Base-by-base conservation (phyloP, 2,113 vertebrate species). In the Picathartes gymnocephalus region DNA sequence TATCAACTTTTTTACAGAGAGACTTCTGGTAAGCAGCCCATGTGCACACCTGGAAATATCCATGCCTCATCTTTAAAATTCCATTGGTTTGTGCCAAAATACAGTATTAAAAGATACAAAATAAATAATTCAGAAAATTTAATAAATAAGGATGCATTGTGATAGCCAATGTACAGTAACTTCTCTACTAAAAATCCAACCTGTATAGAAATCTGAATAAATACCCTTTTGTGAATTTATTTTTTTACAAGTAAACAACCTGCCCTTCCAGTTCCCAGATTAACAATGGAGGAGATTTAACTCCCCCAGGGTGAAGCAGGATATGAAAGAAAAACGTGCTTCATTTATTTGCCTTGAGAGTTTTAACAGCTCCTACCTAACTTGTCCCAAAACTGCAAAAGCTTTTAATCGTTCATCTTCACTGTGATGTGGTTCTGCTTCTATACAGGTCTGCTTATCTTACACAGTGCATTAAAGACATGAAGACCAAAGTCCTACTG, bases 81-180 rank as follows among this genome's bases (percentile, higher is more conserved):
- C 13, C 82, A 53, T 76, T 54, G 70, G 70, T 78, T 94, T 92
- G 61, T 96, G 58, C 73, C 81, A 94, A 88, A 96, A 92, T 83
- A 97, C 69, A 96, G 81, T 93, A 96, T 78, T 90, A 62, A 97
- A 64, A 84, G 66, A 94, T 68, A 93, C 18, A 97, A 96, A 97
- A 97, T 97, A 98, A 98, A 95, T 97, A 95, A 94, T 82, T 79
- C 92, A 89, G 47, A 90, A 91, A 83, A 78, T 30, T 90, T 64
- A 92, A 90, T 86, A 96, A 96, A 97, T 97, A 94, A 79, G 42
- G 85, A 79, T 80, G 91, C 40, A 87, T n/a, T 74, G 48, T 31
- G 21, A 90, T 68, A 97, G 24, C 74, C 42, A 92, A 93, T 85
- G 83, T 93, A 57, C 68, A 88, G 54, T 81, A 90, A 42, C 21